Evolutionary conservation across 2,888 invertebrate genomes (phyloP).

Genomic region (Myopa tessellatipennis): DNA sequence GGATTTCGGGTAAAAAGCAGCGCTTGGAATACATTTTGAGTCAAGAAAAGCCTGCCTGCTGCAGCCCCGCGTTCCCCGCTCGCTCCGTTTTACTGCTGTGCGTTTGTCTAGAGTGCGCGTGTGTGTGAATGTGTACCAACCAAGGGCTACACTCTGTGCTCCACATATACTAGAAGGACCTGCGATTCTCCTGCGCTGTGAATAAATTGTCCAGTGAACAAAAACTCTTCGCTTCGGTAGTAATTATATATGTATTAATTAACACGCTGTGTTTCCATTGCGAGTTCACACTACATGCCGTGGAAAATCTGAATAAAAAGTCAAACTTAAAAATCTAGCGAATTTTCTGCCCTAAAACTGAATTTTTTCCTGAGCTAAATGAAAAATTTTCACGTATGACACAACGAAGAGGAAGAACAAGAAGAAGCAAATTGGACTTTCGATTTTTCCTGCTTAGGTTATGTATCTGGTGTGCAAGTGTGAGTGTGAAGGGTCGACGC

Average conservation of each 20-base stretch:
- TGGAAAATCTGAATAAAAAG: neutral
- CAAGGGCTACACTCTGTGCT: slow-evolving; percentile 18
- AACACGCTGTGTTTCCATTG: neutral
- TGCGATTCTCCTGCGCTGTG: neutral
- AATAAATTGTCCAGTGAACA: neutral
- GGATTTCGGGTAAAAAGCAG: slow-evolving; percentile 66
- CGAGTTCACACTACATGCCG: neutral
- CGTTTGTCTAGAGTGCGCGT: slow-evolving; percentile 16
- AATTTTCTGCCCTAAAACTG: neutral
- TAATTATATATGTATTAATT: neutral
- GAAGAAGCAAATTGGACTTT: slow-evolving; percentile 47
- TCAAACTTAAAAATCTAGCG: neutral
- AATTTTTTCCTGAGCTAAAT: slow-evolving; percentile 12
- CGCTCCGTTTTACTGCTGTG: slow-evolving; percentile 16
- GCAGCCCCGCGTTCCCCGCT: slow-evolving; percentile 27
- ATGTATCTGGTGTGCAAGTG: slow-evolving; percentile 48
- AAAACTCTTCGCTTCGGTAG: neutral
- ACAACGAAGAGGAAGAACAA: slow-evolving; percentile 34
- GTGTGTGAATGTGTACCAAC: neutral
- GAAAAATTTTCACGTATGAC: slow-evolving; percentile 35
- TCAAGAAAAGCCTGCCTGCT: slow-evolving; percentile 16
- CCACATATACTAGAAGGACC: slow-evolving; percentile 44
- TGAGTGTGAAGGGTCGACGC: slow-evolving; percentile 30
- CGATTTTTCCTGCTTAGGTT: slow-evolving; percentile 53
- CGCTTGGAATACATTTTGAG: slow-evolving; percentile 37